Evolutionary conservation across 1,140 invertebrate genomes (phyloP), one percentile per base, ranked within the genome.

Genomic region (Drosophila ironensis): DNA sequence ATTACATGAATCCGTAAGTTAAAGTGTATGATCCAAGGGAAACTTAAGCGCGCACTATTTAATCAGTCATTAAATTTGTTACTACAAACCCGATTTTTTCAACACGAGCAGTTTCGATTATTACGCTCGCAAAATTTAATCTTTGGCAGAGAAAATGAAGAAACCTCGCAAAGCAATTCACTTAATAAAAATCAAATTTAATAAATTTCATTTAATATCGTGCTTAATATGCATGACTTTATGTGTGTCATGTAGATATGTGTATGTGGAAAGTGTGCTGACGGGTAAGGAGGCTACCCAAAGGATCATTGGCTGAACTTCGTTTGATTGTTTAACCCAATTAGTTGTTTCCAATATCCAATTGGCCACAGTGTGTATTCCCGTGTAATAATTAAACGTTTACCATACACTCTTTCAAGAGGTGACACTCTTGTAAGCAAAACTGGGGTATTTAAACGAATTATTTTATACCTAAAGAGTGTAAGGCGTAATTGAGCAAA

Each of bases 101-200:
- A 0, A 11, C 3, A 30, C n/a, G n/a, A 3, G 28, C n/a, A 5
- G 2, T 7, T n/a, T 35, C 12, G 6, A 25, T 38, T 28, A 17
- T 12, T 3, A 4, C 16, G 17, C n/a, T 14, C 38, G 17, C n/a
- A 14, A 73, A 61, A 48, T 63, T 73, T 41, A 74, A 78, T 44
- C 40, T 56, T 60, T 46, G 38, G 48, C 42, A 53, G 24, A 22
- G 19, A 33, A 41, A 48, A 38, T 20, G 37, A 17, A 16, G 19
- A 51, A 61, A 61, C 35, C 41, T 64, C 47, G 47, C 54, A 47
- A 40, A 11, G 28, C 48, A 82, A 82, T 77, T 75, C 63, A 73
- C 57, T 82, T 84, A 73, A 84, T 73, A 56, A 57, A 64, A 77
- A 84, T 78, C 54, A 64, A 61, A 61, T 78, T 78, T 66, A 73